Evolutionary conservation across 2,888 invertebrate genomes (phyloP).

Genomic region (Onthophagus sagittarius): DNA sequence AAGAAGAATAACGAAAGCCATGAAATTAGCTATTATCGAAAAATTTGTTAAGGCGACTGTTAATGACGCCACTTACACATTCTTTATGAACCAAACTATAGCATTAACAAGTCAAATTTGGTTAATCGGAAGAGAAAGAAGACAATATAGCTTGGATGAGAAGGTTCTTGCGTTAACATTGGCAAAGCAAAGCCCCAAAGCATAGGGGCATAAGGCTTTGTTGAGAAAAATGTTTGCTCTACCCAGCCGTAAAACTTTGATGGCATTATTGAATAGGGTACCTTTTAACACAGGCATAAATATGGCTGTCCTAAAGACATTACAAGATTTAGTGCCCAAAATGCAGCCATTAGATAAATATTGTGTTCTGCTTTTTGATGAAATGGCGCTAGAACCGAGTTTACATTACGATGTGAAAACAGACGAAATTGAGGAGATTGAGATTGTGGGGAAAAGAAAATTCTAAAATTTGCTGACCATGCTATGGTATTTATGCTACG

Average conservation of each 20-base stretch:
- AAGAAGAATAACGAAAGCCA: neutral
- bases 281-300: conserved; percentile 21
- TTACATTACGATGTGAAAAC: conserved; percentile 8
- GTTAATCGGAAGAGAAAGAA: too few species aligned
- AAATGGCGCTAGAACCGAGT: conserved; percentile 17
- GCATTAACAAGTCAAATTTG: too few species aligned
- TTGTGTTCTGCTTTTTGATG: conserved; percentile 23
- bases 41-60: neutral
- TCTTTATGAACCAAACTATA: neutral
- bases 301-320: conserved; percentile 2
- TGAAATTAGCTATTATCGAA: neutral
- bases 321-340: neutral
- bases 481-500: conserved; percentile 30
- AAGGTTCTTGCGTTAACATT: conserved; percentile 24
- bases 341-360: conserved; percentile 4
- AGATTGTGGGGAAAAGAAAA: conserved; percentile 13
- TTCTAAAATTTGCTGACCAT: conserved; percentile 20
- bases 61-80: neutral
- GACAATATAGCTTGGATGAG: conserved; percentile 17
- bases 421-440: conserved; percentile 17
- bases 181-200: conserved; percentile 24
- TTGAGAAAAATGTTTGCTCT: conserved; percentile 23
- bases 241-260: conserved; percentile 21
- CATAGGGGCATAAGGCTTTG: too few species aligned
- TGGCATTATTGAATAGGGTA: conserved; percentile 17